Conservation (phyloP, 1,140 invertebrate species). For the Oncopodura yosiiana region DNA sequence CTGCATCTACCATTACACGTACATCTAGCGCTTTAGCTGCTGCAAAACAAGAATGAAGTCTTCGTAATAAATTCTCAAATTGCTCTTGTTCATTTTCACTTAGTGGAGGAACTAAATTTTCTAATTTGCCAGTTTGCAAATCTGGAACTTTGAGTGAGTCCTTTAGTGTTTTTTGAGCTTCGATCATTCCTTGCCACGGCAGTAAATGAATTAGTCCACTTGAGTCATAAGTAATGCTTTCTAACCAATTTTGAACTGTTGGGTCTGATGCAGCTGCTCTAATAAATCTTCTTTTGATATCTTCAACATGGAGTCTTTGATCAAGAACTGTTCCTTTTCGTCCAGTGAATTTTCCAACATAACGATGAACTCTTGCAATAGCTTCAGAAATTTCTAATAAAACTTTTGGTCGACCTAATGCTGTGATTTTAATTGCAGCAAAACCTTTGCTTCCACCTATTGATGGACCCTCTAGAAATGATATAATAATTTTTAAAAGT, state of each 20-base stretch:
- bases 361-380: slow-evolving; percentile 82
- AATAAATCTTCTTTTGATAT: too few relatives aligned
- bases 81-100: slow-evolving; percentile 91
- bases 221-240: slow-evolving; percentile 72
- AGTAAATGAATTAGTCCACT: slow-evolving; percentile 90
- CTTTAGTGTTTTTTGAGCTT: slow-evolving; percentile 75
- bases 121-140: slow-evolving; percentile 70
- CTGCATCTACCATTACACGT: slow-evolving; percentile 96
- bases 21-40: slow-evolving; percentile 80
- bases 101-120: slow-evolving; percentile 77
- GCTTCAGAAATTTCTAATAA: slow-evolving; percentile 95
- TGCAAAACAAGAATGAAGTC: slow-evolving; percentile 79
- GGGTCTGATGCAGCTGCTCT: too few relatives aligned
- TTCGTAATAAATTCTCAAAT: slow-evolving; percentile 91
- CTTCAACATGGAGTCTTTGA: too few relatives aligned
- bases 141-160: slow-evolving; percentile 91
- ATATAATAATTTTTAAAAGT: too few relatives aligned
- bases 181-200: slow-evolving; percentile 91
- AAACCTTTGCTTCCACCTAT: slow-evolving; percentile 89
- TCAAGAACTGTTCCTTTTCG: too few relatives aligned
- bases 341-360: slow-evolving; percentile 76
- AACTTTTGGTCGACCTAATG: slow-evolving; percentile 90
- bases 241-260: slow-evolving; percentile 74
- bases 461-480: slow-evolving; percentile 85
- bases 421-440: slow-evolving; percentile 93